Percentiles rank a stretch among this genome's conserved stretches.
Evolutionary conservation across 2,113 vertebrate species (phyloP).

Genomic region (Empidonax alnorum): DNA sequence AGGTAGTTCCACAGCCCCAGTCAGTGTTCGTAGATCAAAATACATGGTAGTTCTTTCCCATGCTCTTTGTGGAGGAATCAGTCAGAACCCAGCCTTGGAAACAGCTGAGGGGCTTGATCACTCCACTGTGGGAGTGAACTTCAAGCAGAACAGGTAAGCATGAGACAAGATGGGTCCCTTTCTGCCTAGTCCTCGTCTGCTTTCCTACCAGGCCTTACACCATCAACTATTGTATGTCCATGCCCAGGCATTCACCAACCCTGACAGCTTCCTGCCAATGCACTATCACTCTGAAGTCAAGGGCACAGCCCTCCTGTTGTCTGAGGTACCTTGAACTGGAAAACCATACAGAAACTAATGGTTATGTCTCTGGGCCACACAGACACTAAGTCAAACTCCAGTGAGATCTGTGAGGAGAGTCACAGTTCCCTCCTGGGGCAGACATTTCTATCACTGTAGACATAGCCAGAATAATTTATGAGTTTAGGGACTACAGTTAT

Average conservation of each 20-base stretch:
- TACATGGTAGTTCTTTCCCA: not conserved
- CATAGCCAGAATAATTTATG: not conserved
- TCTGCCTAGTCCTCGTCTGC: not conserved
- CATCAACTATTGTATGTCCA: rapidly evolving
- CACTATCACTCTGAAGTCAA: rapidly evolving
- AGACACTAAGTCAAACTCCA: not conserved
- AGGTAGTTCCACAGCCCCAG: not conserved
- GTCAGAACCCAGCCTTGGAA: not conserved
- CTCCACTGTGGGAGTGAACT: rapidly evolving
- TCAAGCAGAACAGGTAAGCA: not conserved
- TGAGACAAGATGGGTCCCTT: not conserved
- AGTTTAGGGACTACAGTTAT: not conserved
- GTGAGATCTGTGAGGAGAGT: not conserved
- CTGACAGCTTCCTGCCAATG: not conserved
- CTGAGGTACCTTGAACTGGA: not conserved
- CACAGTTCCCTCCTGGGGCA: not conserved
- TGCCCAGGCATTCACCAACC: not conserved
- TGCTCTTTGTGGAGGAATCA: not conserved
- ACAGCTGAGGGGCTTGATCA: not conserved
- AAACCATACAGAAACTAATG: not conserved
- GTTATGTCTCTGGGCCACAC: not conserved
- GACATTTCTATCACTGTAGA: not conserved
- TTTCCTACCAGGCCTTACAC: not conserved
- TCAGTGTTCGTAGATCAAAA: not conserved
- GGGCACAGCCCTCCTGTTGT: not conserved